Evolutionary conservation across 2,888 invertebrate species (phyloP).

Genomic region (Rotaria sp.): DNA sequence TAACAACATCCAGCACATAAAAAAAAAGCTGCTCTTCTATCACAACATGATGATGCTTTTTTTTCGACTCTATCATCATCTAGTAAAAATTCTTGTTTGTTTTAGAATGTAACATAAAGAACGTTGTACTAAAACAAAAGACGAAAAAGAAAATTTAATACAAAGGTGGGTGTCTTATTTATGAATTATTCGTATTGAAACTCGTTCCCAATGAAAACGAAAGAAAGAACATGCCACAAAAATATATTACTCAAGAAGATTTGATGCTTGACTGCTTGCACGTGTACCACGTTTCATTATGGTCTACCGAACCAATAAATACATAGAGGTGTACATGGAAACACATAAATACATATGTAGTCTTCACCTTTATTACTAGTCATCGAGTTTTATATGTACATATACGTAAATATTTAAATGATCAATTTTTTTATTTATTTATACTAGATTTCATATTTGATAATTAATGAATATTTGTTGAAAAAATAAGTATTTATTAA

Average conservation of each 20-base stretch:
- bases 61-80: neutral
- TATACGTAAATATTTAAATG: no score
- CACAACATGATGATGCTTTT: neutral
- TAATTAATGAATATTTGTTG: neutral
- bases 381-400: no score
- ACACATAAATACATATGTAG: no score
- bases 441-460: neutral
- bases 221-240: no score
- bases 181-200: neutral
- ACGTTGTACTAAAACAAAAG: no score
- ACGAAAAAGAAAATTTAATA: neutral
- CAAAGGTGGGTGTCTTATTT: neutral
- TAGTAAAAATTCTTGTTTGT: neutral
- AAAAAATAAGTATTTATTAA: neutral
- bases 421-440: neutral
- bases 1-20: neutral
- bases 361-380: no score
- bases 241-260: neutral
- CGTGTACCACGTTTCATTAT: neutral
- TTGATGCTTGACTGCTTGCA: neutral
- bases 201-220: no score
- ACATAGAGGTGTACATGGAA: neutral
- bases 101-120: neutral
- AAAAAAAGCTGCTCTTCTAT: neutral
- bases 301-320: neutral